Conservation (phyloP, 2,888 invertebrate species). For the Chesias legatella region DNA sequence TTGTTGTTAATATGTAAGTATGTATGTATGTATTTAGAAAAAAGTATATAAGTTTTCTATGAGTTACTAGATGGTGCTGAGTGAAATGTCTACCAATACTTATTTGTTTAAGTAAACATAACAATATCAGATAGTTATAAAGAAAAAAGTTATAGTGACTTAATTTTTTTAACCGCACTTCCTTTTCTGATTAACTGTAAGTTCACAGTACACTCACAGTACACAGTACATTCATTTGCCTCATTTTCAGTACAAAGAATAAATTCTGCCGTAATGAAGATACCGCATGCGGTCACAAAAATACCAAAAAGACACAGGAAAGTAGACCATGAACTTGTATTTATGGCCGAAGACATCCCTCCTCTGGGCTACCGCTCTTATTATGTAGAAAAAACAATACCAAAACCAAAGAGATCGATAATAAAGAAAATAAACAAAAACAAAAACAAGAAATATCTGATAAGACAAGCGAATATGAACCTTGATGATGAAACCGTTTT, state of each 20-base stretch:
- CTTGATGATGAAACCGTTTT: constrained; percentile 31
- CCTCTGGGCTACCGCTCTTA: constrained; percentile 85
- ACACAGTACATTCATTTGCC: too few relatives aligned
- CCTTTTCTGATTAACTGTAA: too few relatives aligned
- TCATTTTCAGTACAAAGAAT: constrained; percentile 75
- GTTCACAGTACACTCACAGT: too few relatives aligned
- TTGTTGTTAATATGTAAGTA: too few relatives aligned
- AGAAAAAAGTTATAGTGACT: too few relatives aligned
- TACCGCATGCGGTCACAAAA: constrained; percentile 76
- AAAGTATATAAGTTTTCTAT: too few relatives aligned
- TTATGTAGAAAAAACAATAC: constrained; percentile 53
- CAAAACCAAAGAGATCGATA: constrained; percentile 27
- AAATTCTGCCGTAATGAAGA: constrained; percentile 80
- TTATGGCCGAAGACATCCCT: constrained; percentile 83
- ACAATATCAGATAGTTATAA: too few relatives aligned
- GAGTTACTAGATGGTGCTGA: too few relatives aligned
- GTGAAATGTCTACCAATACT: too few relatives aligned
- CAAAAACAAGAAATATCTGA: constrained; percentile 41
- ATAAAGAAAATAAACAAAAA: constrained; percentile 42
- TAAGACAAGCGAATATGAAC: constrained; percentile 34
- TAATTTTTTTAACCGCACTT: too few relatives aligned
- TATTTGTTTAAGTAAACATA: too few relatives aligned
- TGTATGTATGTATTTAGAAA: too few relatives aligned
- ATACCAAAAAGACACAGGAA: constrained; percentile 78
- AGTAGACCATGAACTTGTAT: constrained; percentile 84